Conservation (phyloP, 1,140 invertebrate species). For the Scylla paramamosain region DNA sequence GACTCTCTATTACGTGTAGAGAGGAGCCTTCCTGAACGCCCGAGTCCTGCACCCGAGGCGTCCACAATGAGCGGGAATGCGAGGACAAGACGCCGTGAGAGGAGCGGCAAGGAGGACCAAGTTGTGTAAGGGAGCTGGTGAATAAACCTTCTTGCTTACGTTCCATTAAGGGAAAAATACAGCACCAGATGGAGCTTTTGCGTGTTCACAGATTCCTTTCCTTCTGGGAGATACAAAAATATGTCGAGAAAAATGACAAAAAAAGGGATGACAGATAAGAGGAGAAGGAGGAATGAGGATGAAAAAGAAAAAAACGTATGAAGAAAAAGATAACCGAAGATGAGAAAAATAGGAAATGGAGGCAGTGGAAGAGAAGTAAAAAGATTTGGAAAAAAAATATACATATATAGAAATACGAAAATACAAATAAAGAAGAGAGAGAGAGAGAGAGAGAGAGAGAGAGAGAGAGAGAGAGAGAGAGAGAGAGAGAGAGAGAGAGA, state of each 20-base stretch:
- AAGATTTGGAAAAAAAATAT: neutral
- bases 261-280: neutral
- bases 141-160: neutral
- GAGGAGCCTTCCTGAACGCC: too few relatives aligned
- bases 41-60: too few relatives aligned
- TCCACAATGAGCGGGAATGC: neutral
- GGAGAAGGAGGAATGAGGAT: neutral
- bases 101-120: neutral
- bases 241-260: neutral
- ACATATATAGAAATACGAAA: neutral
- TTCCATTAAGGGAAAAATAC: neutral
- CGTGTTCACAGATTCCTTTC: neutral
- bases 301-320: neutral
- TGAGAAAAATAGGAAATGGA: neutral
- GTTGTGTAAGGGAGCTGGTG: neutral
- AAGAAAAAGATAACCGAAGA: neutral
- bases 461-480: slow-evolving; percentile 13
- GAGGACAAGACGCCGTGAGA: neutral
- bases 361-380: neutral
- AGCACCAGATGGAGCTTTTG: neutral
- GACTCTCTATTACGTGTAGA: too few relatives aligned
- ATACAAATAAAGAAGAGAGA: neutral
- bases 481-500: neutral
- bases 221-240: neutral
- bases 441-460: slow-evolving; percentile 9